Evolutionary conservation across 2,888 invertebrate species (phyloP), one percentile per base, ranked within the genome.

Genomic region (Diarsia dahlii): DNA sequence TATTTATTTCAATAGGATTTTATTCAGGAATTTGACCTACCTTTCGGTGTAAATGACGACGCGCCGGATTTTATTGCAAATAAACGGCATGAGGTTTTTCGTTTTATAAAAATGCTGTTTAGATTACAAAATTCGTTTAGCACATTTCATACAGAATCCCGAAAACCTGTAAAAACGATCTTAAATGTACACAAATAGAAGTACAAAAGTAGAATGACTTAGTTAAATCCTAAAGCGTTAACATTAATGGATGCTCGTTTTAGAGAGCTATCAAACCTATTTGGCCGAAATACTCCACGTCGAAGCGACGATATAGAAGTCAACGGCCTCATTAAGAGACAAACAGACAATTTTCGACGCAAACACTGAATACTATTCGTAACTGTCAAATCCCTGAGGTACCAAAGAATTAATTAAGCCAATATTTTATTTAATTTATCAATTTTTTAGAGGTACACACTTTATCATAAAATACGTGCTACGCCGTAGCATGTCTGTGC

Each of bases 271-370:
- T 80, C 39, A 87, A 84, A 74, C 48, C 58, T 76, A 54, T 71
- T 54, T 73, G 60, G 39, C 54, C 39, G 39, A 52, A 78, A 78
- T 73, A 54, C 50, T 69, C 48, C 50, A 46, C 3, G 54, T 60
- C 18, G 52, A 71, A 72, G n/a, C 68, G 63, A 71, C 73, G 80
- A 78, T 71, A 62, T 54, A 39, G 65, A 65, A 80, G 87, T 80
- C 87, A 81, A 66, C 70, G 78, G 39, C 82, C 87, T 84, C 77
- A 75, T 86, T 68, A 78, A 52, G 58, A 39, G 68, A 64, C 69
- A 62, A 60, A 71, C 68, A 76, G 69, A 71, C 73, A 73, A 75
- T 65, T 76, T 56, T 69, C 77, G 54, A 75, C 70, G 62, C 68
- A 85, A 71, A 85, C 68, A 64, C 34, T 68, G 39, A 46, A 76